Conservation (phyloP, 2,888 invertebrate genomes). For the Tuta absoluta region DNA sequence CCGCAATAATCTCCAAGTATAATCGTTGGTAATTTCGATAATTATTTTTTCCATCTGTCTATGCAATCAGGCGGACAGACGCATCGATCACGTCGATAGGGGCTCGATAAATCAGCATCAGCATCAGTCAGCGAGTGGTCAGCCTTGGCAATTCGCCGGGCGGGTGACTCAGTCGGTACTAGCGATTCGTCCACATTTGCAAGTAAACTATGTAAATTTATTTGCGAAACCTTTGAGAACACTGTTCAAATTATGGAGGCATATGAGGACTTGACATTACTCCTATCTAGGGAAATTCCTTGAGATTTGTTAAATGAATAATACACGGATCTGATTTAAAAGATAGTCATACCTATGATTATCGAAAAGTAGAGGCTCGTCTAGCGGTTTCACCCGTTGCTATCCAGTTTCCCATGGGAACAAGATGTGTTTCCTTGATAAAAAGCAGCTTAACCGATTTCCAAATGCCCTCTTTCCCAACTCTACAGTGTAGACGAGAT, state of each 20-base stretch:
- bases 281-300: not conserved
- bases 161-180: conserved; percentile 64
- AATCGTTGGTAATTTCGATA: conserved; percentile 21
- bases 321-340: too few relatives aligned
- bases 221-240: not conserved
- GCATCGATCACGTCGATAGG: conserved; percentile 70
- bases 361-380: too few relatives aligned
- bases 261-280: not conserved
- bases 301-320: too few relatives aligned
- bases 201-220: conserved; percentile 1
- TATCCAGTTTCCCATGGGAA: too few relatives aligned
- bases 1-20: conserved; percentile 16
- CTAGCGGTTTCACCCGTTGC: too few relatives aligned
- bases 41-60: conserved; percentile 25
- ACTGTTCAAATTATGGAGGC: not conserved
- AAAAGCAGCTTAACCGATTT: too few relatives aligned
- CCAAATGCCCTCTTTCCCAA: too few relatives aligned
- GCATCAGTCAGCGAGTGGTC: conserved; percentile 62
- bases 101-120: conserved; percentile 72
- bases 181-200: conserved; percentile 13
- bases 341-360: too few relatives aligned
- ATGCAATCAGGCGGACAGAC: conserved; percentile 52
- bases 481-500: too few relatives aligned
- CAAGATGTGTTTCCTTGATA: too few relatives aligned
- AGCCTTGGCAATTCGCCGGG: conserved; percentile 60